These are phyloP conservation scores for Crotalus tigris DNA, from an alignment of 2,113 vertebrate species.

Conservation along the genomic window DNA sequence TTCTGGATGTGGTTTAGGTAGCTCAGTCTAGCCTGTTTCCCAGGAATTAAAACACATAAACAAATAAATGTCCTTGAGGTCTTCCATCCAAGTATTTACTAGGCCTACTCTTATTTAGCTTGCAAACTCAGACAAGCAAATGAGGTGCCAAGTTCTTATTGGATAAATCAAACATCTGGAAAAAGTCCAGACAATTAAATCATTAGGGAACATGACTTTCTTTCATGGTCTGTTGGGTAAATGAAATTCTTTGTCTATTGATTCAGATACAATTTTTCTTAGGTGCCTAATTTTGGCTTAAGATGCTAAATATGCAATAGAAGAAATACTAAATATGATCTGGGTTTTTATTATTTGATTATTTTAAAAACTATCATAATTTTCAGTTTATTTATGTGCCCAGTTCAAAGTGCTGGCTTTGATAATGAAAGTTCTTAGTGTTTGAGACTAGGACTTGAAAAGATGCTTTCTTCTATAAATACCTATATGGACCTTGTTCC, in stretches of 20 bases:
- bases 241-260: not conserved
- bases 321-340: not conserved
- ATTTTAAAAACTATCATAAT: not conserved
- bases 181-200: not conserved
- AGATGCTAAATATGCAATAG: not conserved
- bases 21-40: not conserved
- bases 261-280: not conserved
- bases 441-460: not conserved
- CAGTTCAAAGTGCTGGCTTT: not conserved
- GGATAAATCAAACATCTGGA: not conserved
- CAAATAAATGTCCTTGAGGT: not conserved
- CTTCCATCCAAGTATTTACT: not conserved
- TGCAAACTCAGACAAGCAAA: not conserved
- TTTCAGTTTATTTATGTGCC: not conserved
- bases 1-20: not conserved
- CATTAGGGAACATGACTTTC: not conserved
- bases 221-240: not conserved
- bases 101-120: not conserved
- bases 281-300: not conserved
- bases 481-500: not conserved
- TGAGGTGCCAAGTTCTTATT: not conserved
- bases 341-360: not conserved
- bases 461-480: not conserved
- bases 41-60: not conserved
- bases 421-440: not conserved